A percentile compares a stretch with the other conserved stretches of the same genome.
phyloP scores from a whole-genome alignment of 2,797 vertebrate genomes.

The Aplochiton taeniatus region DNA sequence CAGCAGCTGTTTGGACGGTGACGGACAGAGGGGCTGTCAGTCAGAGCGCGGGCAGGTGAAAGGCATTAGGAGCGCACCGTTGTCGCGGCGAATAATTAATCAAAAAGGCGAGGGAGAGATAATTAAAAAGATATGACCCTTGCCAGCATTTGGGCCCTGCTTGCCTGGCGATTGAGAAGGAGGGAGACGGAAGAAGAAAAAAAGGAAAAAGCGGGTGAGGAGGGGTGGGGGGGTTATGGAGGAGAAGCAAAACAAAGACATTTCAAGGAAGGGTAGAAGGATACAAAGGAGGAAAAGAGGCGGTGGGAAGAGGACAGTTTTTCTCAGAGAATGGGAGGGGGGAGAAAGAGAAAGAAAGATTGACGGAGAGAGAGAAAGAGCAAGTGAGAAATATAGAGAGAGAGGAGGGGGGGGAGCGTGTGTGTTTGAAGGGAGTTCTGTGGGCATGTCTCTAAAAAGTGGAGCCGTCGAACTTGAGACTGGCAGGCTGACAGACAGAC shows the following conservation, averaged over 20 bases:
- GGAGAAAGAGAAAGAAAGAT: conserved; percentile 48
- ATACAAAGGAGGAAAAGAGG: not conserved
- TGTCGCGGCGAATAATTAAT: conserved; percentile 99
- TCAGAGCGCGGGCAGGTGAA: conserved; percentile 98
- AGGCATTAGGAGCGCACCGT: conserved; percentile 97
- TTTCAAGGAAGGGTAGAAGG: conserved; percentile 29
- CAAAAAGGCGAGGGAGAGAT: conserved; percentile 96
- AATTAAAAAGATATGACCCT: conserved; percentile 99
- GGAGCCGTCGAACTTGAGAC: too few relatives aligned
- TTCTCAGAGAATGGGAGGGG: not conserved
- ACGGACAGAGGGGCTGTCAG: conserved; percentile 99
- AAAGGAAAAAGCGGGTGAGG: conserved; percentile 66
- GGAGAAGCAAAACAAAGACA: conserved; percentile 43
- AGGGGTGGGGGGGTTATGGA: conserved; percentile 7
- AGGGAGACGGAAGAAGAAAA: conserved; percentile 46
- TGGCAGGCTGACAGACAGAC: not conserved
- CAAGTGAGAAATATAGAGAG: conserved; percentile 20
- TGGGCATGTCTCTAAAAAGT: too few relatives aligned
- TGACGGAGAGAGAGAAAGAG: not conserved
- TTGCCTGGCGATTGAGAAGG: conserved; percentile 69
- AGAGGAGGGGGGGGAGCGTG: not conserved
- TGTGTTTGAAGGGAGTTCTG: too few relatives aligned
- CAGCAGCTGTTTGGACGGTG: conserved; percentile 99
- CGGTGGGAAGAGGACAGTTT: conserved; percentile 3
- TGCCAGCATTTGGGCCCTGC: conserved; percentile 93